These are phyloP conservation scores for Atlantisia rogersi DNA, from an alignment of 2,113 vertebrate genomes.

Conservation along the genomic window DNA sequence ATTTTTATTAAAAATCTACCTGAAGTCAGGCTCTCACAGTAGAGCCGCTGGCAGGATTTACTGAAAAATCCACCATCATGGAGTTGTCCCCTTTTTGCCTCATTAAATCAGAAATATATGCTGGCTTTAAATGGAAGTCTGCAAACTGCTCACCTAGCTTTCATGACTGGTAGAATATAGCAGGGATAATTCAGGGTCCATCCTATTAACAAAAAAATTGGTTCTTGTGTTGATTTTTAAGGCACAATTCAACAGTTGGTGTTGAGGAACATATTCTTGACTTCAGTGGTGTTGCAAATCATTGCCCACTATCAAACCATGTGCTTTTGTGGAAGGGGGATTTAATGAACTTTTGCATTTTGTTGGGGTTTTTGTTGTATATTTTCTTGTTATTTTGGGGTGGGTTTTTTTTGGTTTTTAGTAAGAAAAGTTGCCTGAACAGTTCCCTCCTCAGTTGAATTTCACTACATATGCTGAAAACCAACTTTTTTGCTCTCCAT, in stretches of 20 bases:
- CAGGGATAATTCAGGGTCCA: neutral
- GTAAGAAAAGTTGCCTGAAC: neutral
- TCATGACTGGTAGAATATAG: neutral
- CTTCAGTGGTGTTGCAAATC: neutral
- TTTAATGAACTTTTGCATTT: neutral
- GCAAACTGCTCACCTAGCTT: neutral
- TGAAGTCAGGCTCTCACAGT: neutral
- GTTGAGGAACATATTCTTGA: neutral
- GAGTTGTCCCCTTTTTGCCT: neutral
- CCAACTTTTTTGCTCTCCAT: neutral
- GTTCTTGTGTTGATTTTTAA: neutral
- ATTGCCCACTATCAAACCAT: neutral
- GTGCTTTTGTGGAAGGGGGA: neutral
- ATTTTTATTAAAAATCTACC: neutral
- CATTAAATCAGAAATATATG: neutral
- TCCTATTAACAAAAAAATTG: neutral
- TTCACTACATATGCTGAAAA: neutral
- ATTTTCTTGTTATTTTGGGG: neutral
- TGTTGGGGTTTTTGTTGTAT: neutral
- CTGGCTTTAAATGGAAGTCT: neutral
- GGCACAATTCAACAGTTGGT: slow-evolving; percentile 7
- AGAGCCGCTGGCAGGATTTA: neutral
- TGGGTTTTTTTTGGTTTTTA: neutral
- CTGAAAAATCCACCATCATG: neutral
- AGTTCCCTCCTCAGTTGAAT: neutral